These are phyloP conservation scores for Hestina assimilis DNA, from an alignment of 1,140 invertebrate species.

Conservation along the genomic window DNA sequence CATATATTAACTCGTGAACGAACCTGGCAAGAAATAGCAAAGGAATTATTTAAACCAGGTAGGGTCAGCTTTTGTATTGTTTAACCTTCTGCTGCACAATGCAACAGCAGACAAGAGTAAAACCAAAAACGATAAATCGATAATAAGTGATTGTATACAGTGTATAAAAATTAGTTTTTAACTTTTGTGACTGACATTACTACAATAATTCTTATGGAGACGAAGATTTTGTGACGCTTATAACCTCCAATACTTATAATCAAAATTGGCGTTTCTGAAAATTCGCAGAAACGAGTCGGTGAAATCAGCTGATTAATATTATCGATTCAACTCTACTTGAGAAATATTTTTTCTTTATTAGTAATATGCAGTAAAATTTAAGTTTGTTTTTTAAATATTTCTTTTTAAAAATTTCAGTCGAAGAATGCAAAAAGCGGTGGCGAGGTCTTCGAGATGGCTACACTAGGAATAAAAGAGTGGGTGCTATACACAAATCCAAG, in stretches of 20 bases:
- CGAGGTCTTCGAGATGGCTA: slow-evolving; percentile 63
- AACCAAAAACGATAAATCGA: background rate
- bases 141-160: background rate
- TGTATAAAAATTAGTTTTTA: too few relatives aligned
- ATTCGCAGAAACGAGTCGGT: too few relatives aligned
- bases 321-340: too few relatives aligned
- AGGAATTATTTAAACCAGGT: slow-evolving; percentile 63
- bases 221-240: too few relatives aligned
- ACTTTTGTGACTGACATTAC: too few relatives aligned
- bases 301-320: too few relatives aligned
- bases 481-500: slow-evolving; percentile 59
- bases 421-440: slow-evolving; percentile 72
- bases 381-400: too few relatives aligned
- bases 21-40: slow-evolving; percentile 67
- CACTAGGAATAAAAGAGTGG: slow-evolving; percentile 56
- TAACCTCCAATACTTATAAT: too few relatives aligned
- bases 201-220: too few relatives aligned
- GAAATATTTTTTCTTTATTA: too few relatives aligned
- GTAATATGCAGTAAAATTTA: too few relatives aligned
- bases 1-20: slow-evolving; percentile 61
- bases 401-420: slow-evolving; percentile 50
- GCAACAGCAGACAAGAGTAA: slow-evolving; percentile 32
- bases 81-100: slow-evolving; percentile 45
- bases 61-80: slow-evolving; percentile 32
- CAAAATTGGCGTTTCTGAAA: too few relatives aligned